Base-by-base conservation (phyloP, 1,140 invertebrate species). In the Caligus rogercresseyi region DNA sequence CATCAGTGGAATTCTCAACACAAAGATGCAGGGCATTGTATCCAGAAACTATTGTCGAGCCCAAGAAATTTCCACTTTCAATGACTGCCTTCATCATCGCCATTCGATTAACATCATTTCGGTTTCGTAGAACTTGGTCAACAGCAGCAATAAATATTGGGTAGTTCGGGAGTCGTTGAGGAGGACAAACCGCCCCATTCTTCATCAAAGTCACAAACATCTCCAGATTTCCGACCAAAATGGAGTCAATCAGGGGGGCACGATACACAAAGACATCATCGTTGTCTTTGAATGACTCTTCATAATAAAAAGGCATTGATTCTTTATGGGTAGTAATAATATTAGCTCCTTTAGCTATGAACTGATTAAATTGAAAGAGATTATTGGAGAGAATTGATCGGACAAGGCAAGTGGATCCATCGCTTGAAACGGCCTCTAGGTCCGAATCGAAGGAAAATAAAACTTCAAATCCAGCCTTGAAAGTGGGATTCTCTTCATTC, bases 21-120 rank as follows among this genome's bases (percentile, higher is more conserved):
- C 72, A 71, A 3, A 75, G 66, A 67, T 77, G 75, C 13, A 77
- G 66, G 20, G 74, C 68, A 7, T 75, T 72, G n/a, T 11, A 43
- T 7, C 31, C 31, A 43, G 7, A 7, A 43, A 43, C 31, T 11
- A n/a, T 43, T 7, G 31, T 43, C 7, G 7, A 7, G n/a, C n/a
- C n/a, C n/a, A 11, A n/a, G 7, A 43, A n/a, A 11, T 43, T 69
- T 20, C 71, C 70, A 60, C 66, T 66, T 16, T 68, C 62, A 7
- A 74, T 64, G 23, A 71, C 63, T 52, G 55, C 43, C 53, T 69
- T 68, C 25, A 69, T 31, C 3, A 65, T 59, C 51, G 67, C 69
- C 4, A 64, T 14, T n/a, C 65, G 65, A 15, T 53, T 13, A 13
- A 52, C 23, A 13, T 52, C 16, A 25, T n/a, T 64, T 51, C 66